Percentiles rank a stretch among this genome's conserved stretches.
Conservation (phyloP, 2,797 vertebrate species). For the Hyperoplus immaculatus region DNA sequence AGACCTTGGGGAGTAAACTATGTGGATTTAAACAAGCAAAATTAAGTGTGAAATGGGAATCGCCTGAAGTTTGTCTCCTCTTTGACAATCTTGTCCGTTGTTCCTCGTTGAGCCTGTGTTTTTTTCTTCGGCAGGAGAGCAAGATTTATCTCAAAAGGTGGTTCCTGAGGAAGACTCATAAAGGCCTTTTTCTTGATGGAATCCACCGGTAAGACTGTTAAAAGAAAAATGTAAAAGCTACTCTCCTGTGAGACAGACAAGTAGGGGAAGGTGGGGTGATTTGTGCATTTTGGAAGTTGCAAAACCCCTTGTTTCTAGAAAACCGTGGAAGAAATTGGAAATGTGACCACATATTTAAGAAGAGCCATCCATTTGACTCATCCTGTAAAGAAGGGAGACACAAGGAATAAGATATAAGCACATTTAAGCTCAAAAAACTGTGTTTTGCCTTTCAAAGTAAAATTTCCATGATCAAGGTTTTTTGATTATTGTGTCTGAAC, state of each 20-base stretch:
- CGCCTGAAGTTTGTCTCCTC: neutral
- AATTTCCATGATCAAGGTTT: too few relatives aligned
- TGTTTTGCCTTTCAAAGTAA: too few relatives aligned
- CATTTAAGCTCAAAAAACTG: too few relatives aligned
- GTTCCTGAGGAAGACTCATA: constrained; percentile 67
- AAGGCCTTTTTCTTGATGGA: constrained; percentile 83
- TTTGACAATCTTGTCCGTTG: neutral
- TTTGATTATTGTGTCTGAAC: too few relatives aligned
- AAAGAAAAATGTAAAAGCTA: neutral
- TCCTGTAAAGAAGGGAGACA: too few relatives aligned
- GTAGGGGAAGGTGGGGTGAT: too few relatives aligned
- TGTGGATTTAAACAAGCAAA: constrained; percentile 5
- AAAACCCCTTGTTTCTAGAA: too few relatives aligned
- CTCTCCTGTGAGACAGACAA: neutral
- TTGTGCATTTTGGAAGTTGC: too few relatives aligned
- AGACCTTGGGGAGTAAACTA: neutral
- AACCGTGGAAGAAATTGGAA: too few relatives aligned
- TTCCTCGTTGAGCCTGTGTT: neutral
- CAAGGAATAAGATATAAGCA: too few relatives aligned
- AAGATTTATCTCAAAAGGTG: constrained; percentile 80
- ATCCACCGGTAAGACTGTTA: constrained; percentile 71
- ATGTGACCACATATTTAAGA: too few relatives aligned
- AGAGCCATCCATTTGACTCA: too few relatives aligned
- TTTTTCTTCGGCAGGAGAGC: constrained; percentile 66
- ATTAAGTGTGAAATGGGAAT: neutral